These are phyloP conservation scores for Drosophila pseudotalamancana DNA, from an alignment of 2,888 invertebrate genomes.

Conservation along the genomic window DNA sequence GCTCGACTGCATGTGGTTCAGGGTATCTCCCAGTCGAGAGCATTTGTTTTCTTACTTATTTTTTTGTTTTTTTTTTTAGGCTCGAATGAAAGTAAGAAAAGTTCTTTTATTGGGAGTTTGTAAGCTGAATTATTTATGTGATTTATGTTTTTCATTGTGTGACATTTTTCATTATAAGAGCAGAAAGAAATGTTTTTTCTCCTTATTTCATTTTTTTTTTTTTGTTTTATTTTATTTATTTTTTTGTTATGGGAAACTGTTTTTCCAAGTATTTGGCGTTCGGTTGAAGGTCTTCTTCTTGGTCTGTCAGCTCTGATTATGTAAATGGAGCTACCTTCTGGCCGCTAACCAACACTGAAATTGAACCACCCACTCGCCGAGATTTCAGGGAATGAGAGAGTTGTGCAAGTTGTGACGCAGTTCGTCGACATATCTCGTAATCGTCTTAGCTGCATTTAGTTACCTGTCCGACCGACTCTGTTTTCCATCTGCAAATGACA, in stretches of 20 bases:
- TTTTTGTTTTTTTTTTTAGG: not conserved
- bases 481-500: constrained; percentile 63
- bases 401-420: constrained; percentile 47
- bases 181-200: not conserved
- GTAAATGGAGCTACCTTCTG: constrained; percentile 2
- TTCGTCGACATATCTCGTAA: constrained; percentile 33
- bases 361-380: not conserved
- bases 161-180: constrained; percentile 22
- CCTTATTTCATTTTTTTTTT: not conserved
- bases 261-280: not conserved
- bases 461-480: constrained; percentile 1
- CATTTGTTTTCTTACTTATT: too few species aligned
- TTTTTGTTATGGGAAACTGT: too few species aligned
- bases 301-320: constrained; percentile 10
- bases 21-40: too few species aligned
- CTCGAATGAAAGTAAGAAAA: constrained; percentile 13
- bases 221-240: not conserved
- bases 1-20: too few species aligned
- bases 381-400: constrained; percentile 1
- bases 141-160: constrained; percentile 17
- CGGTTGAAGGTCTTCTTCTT: not conserved
- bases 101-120: constrained; percentile 7
- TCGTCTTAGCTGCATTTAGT: constrained; percentile 45
- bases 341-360: too few species aligned
- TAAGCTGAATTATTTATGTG: constrained; percentile 38